These are phyloP conservation scores for Vesta saturnalis DNA, from an alignment of 2,888 invertebrate species.

Conservation along the genomic window DNA sequence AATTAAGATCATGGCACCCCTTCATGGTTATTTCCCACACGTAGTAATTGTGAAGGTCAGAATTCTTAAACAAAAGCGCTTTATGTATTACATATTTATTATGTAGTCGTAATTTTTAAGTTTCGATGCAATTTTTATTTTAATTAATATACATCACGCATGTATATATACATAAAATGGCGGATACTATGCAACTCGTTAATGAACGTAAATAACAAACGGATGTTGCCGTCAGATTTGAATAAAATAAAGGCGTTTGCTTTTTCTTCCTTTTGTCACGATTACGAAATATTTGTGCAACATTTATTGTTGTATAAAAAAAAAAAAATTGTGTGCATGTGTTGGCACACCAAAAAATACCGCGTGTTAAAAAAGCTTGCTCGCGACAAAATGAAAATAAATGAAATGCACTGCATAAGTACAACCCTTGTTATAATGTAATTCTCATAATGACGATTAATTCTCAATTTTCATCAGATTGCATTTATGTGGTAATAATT, in stretches of 20 bases:
- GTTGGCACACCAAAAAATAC: conserved; percentile 42
- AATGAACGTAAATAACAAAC: conserved; percentile 12
- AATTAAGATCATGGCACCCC: conserved; percentile 56
- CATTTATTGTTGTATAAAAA: conserved; percentile 32
- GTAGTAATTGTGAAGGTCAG: conserved; percentile 51
- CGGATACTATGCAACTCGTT: conserved; percentile 52
- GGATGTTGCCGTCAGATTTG: conserved; percentile 15
- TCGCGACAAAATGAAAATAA: conserved; percentile 22
- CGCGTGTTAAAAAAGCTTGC: conserved; percentile 45
- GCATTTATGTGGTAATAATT: too few relatives aligned
- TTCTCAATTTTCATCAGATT: too few relatives aligned
- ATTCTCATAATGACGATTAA: too few relatives aligned
- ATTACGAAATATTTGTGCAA: conserved; percentile 31
- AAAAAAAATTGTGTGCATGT: conserved; percentile 38
- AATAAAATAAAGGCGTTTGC: conserved; percentile 13
- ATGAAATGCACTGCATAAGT: conserved; percentile 12
- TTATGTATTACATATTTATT: conserved; percentile 52
- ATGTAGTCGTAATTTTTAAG: conserved; percentile 56
- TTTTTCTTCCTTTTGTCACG: conserved; percentile 11
- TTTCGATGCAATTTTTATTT: conserved; percentile 54
- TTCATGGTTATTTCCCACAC: conserved; percentile 52
- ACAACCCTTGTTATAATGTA: conserved; percentile 12
- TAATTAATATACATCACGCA: conserved; percentile 58
- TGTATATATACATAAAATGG: conserved; percentile 52
- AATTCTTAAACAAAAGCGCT: conserved; percentile 46